Evolutionary conservation across 2,888 invertebrate genomes (phyloP).

Genomic region (Agrochola lychnidis): DNA sequence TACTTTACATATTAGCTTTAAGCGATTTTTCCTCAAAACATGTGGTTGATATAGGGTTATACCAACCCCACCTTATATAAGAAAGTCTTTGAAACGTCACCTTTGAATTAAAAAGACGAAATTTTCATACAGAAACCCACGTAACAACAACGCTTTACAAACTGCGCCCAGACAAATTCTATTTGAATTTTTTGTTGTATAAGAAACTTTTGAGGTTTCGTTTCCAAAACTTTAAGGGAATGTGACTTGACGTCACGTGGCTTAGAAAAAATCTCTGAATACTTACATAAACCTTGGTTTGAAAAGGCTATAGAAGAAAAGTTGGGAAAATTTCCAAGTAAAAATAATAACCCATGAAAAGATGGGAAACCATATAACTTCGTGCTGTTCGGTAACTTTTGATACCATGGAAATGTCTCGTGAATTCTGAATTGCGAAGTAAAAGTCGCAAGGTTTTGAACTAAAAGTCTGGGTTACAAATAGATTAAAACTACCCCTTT

Average conservation of each 20-base stretch:
- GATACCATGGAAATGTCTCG: constrained; percentile 11
- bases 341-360: constrained; percentile 50
- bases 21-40: constrained; percentile 16
- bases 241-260: constrained; percentile 64
- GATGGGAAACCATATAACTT: constrained; percentile 15
- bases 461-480: constrained; percentile 36
- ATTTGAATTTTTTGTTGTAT: constrained; percentile 43
- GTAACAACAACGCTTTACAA: constrained; percentile 26
- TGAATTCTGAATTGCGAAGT: constrained; percentile 12
- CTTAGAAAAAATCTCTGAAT: constrained; percentile 9
- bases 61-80: constrained; percentile 57
- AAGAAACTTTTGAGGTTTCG: constrained; percentile 24
- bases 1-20: background rate
- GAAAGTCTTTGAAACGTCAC: constrained; percentile 35
- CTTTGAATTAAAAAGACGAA: constrained; percentile 30
- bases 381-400: constrained; percentile 7
- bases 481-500: constrained; percentile 30
- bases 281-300: constrained; percentile 46
- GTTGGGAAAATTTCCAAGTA: constrained; percentile 27
- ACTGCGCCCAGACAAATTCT: constrained; percentile 32
- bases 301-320: constrained; percentile 9
- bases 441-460: constrained; percentile 9
- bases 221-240: constrained; percentile 36
- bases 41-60: background rate
- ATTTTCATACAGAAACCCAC: constrained; percentile 16